phyloP scores from a whole-genome alignment of 92 coral and sea anemone species.

The Porites divaricata region DNA sequence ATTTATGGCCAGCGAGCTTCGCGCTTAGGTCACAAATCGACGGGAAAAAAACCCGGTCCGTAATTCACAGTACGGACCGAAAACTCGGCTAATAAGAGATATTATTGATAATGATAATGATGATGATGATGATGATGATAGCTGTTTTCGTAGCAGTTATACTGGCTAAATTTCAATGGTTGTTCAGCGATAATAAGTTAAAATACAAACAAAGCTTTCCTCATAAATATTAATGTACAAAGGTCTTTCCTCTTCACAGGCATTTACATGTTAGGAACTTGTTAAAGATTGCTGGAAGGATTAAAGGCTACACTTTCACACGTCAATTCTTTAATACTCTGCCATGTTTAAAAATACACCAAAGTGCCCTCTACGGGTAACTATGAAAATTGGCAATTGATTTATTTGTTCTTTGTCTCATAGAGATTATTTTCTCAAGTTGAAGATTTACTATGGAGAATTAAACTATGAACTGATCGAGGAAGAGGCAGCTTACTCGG shows the following conservation, averaged over 20 bases:
- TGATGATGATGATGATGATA: neutral
- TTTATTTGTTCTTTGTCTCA: neutral
- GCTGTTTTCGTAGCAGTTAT: neutral
- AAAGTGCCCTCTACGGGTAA: neutral
- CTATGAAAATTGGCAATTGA: neutral
- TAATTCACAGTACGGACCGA: too few species aligned
- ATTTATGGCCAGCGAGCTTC: too few species aligned
- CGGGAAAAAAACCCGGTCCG: too few species aligned
- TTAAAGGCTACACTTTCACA: too few species aligned
- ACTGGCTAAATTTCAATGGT: too few species aligned
- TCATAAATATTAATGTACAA: too few species aligned
- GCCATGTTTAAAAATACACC: neutral
- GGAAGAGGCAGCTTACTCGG: slow-evolving; percentile 32
- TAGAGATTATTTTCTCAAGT: slow-evolving; percentile 25
- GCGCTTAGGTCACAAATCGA: neutral
- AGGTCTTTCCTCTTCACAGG: too few species aligned
- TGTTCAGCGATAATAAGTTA: too few species aligned
- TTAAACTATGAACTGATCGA: slow-evolving; percentile 40
- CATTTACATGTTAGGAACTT: too few species aligned
- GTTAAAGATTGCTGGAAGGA: too few species aligned
- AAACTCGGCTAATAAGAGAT: too few species aligned
- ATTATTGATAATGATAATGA: neutral
- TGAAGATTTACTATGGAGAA: slow-evolving; percentile 34
- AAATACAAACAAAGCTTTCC: too few species aligned
- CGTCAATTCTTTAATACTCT: neutral